phyloP scores from a whole-genome alignment of 1,140 invertebrate species.

The Drosophila pseudoobscura region DNA sequence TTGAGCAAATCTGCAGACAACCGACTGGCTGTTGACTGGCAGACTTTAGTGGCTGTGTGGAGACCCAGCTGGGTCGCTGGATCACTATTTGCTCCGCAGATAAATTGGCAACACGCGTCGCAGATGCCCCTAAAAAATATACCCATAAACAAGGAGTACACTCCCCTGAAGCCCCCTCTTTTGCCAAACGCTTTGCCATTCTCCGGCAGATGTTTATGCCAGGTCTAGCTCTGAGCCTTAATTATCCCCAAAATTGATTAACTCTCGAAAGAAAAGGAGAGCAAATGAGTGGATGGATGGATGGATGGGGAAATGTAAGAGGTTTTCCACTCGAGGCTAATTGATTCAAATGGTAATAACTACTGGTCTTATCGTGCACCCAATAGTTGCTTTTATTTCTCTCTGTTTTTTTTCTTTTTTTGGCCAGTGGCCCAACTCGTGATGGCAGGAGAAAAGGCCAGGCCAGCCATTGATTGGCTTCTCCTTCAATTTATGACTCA shows the following conservation, averaged over 20 bases:
- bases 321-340: conserved; percentile 45
- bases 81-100: conserved; percentile 34
- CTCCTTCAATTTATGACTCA: conserved; percentile 71
- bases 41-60: no score
- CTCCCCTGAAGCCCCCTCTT: conserved; percentile 6
- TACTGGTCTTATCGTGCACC: conserved; percentile 55
- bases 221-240: conserved; percentile 47
- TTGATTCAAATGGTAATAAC: conserved; percentile 60
- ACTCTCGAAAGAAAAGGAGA: conserved; percentile 36
- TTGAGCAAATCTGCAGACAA: conserved; percentile 41
- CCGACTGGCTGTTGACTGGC: conserved; percentile 22
- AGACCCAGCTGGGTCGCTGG: conserved; percentile 57
- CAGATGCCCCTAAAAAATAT: conserved; percentile 31
- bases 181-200: conserved; percentile 7
- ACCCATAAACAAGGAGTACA: conserved; percentile 8
- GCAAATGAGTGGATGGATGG: neutral
- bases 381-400: conserved; percentile 24
- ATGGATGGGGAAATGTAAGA: conserved; percentile 16
- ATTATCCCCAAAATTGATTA: conserved; percentile 69
- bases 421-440: conserved; percentile 52
- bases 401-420: conserved; percentile 37
- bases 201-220: conserved; percentile 34
- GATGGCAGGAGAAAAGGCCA: conserved; percentile 43
- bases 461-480: conserved; percentile 50
- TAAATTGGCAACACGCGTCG: conserved; percentile 78